These are phyloP conservation scores for Oncorhynchus clarkii DNA, from an alignment of 2,113 vertebrate species.

Conservation along the genomic window DNA sequence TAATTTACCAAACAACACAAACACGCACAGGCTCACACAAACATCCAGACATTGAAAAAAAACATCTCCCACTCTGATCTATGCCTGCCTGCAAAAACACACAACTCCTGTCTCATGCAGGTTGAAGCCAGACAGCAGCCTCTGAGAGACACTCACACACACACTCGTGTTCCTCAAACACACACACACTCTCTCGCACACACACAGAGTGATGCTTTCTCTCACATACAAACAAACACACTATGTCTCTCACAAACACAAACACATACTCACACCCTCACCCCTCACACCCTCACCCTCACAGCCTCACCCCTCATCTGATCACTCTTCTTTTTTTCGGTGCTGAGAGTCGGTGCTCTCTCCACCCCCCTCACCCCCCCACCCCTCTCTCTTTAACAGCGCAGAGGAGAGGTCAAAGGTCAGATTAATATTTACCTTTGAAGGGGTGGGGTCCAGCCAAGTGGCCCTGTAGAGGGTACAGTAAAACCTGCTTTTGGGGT, in stretches of 20 bases:
- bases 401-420: conserved; percentile 64
- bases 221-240: not conserved
- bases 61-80: conserved; percentile 29
- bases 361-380: not conserved
- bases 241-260: conserved; percentile 26
- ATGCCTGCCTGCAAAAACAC: conserved; percentile 34
- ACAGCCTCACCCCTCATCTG: not conserved
- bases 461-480: conserved; percentile 53
- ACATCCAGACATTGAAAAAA: conserved; percentile 2
- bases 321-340: too few relatives aligned
- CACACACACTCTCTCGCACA: conserved; percentile 12
- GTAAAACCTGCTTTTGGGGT: conserved; percentile 55
- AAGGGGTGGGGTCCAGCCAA: conserved; percentile 51
- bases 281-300: conserved; percentile 11
- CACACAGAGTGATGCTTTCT: not conserved
- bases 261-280: conserved; percentile 44
- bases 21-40: conserved; percentile 15
- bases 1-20: not conserved
- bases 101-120: conserved; percentile 49
- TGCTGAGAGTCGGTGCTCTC: not conserved
- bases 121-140: conserved; percentile 50
- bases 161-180: not conserved
- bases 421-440: conserved; percentile 78
- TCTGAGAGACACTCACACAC: conserved; percentile 50
- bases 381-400: conserved; percentile 50